Conservation (phyloP, 2,113 vertebrate species). For the Chlamydotis undulata region DNA sequence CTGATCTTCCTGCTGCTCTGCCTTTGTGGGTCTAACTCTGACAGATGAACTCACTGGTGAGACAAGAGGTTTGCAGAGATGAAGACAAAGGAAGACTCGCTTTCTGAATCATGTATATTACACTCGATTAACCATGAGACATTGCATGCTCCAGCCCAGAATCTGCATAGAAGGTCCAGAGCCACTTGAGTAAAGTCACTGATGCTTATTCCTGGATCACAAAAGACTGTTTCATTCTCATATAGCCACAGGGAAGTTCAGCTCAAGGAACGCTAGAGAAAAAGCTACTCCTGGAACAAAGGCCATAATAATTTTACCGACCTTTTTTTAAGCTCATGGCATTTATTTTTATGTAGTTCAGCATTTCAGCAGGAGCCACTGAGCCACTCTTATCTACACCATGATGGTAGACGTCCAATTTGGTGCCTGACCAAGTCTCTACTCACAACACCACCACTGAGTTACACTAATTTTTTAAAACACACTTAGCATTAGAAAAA, state of each 20-base stretch:
- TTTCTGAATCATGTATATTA: not conserved
- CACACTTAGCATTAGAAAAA: not conserved
- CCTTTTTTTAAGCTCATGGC: not conserved
- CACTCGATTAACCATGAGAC: not conserved
- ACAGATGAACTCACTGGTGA: not conserved
- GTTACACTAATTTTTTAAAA: not conserved
- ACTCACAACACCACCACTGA: not conserved
- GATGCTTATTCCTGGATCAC: not conserved
- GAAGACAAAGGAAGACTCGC: not conserved
- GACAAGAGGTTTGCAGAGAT: not conserved
- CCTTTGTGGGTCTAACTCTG: not conserved
- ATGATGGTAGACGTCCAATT: accelerated
- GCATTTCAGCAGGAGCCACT: not conserved
- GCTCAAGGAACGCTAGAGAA: not conserved
- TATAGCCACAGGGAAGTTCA: not conserved
- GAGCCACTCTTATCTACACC: not conserved
- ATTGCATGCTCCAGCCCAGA: not conserved
- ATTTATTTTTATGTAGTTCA: not conserved
- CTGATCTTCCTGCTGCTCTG: not conserved
- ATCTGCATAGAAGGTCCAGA: not conserved
- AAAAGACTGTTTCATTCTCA: not conserved
- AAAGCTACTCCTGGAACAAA: not conserved
- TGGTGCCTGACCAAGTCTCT: not conserved
- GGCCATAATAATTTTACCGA: not conserved
- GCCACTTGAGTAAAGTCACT: not conserved